Evolutionary conservation across 2,113 vertebrate species (phyloP).

Genomic region (Neotragus pygmaeus): DNA sequence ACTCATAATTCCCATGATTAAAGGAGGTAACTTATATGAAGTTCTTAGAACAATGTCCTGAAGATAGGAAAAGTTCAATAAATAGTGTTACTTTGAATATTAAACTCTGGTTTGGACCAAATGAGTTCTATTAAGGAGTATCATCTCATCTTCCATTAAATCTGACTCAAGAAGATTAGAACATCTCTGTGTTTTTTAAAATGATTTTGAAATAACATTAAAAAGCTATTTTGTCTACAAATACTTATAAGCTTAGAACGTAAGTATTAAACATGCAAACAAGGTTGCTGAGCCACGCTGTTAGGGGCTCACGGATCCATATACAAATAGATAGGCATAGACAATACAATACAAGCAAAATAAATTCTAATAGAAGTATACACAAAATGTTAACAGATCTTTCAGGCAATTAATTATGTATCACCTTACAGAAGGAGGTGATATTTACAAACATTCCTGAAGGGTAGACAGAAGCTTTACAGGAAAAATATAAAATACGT

Average conservation of each 20-base stretch:
- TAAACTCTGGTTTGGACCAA: neutral
- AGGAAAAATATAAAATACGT: neutral
- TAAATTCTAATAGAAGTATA: neutral
- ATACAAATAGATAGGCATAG: neutral
- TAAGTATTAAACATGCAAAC: neutral
- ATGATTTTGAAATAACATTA: neutral
- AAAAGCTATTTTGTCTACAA: neutral
- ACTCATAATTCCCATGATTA: neutral
- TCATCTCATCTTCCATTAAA: neutral
- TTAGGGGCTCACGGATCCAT: neutral
- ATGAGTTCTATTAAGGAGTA: neutral
- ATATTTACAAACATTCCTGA: neutral
- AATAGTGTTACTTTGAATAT: slow-evolving; percentile 15
- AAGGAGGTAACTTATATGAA: neutral
- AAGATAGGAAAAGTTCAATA: neutral
- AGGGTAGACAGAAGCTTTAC: neutral
- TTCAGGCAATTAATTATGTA: neutral
- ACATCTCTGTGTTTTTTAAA: neutral
- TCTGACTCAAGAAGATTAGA: neutral
- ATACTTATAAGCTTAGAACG: neutral
- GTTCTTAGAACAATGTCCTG: neutral
- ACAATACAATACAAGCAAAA: neutral
- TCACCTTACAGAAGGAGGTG: neutral
- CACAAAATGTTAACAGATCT: neutral
- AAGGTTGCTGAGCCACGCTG: neutral